phyloP scores from a whole-genome alignment of 2,888 invertebrate species.

The Troides helena region DNA sequence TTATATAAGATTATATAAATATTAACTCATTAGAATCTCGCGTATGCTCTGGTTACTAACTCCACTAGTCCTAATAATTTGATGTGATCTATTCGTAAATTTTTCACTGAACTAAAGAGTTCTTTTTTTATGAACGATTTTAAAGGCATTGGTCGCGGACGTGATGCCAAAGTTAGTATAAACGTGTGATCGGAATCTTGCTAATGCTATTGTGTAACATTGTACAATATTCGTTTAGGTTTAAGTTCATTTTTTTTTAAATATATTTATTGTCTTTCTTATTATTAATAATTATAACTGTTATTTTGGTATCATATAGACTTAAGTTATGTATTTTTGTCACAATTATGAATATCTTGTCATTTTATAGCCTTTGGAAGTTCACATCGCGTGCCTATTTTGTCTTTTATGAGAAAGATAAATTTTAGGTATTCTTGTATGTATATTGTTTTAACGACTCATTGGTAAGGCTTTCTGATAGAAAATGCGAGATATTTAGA shows the following conservation, averaged over 20 bases:
- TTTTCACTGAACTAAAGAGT: background rate
- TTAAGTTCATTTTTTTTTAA: conserved; percentile 11
- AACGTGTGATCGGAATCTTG: conserved; percentile 34
- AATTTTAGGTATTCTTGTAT: conserved; percentile 43
- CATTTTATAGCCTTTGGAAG: conserved; percentile 1
- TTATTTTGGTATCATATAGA: background rate
- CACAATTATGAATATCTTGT: background rate
- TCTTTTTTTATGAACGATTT: conserved; percentile 15
- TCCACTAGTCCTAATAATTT: conserved; percentile 53
- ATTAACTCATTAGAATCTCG: conserved; percentile 56
- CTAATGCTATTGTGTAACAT: conserved; percentile 5
- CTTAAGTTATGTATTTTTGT: background rate
- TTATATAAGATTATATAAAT: too few species aligned
- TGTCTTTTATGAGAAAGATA: conserved; percentile 49
- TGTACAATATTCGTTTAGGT: conserved; percentile 21
- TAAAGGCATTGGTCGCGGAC: conserved; percentile 62
- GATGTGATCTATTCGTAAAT: conserved; percentile 15
- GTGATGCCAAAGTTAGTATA: conserved; percentile 69
- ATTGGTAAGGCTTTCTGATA: conserved; percentile 40
- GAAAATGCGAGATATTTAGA: conserved; percentile 42
- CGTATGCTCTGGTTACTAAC: conserved; percentile 42
- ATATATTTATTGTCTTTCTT: conserved; percentile 22
- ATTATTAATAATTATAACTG: background rate
- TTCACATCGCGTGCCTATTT: conserved; percentile 42
- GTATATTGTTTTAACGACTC: conserved; percentile 30